Evolutionary conservation across 2,888 invertebrate species (phyloP), one percentile per base, ranked within the genome.

Genomic region (Tetropium fuscum): DNA sequence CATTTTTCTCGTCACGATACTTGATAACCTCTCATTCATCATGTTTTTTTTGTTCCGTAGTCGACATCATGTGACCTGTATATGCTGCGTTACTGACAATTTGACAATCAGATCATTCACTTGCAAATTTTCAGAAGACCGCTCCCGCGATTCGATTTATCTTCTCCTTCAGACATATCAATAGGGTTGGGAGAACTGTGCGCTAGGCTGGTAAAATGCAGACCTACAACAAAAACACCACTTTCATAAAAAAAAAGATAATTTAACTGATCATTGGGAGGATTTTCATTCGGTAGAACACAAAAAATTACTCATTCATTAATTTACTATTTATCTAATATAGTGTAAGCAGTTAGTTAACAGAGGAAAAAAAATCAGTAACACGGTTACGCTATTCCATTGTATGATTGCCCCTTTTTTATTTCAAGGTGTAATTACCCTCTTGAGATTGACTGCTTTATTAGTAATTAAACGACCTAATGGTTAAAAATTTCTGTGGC

Each of bases 171-270:
- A 57, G 68, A 72, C 66, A 75, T 66, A 82, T 89, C 89, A 90
- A 84, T 90, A 90, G 64, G 86, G 86, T 83, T 89, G 90, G 77
- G 86, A 85, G 83, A 87, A 87, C 73, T 85, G 85, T 83, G 88
- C 85, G 83, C 86, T 84, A 40, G 84, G 82, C 83, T 87, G 87
- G 84, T 88, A 83, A 78, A 80, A 81, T 54, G 75, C 84, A 77
- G 80, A 84, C 79, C 90, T 81, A 51, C n/a, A 68, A 69, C 20
- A 56, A 45, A 54, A 36, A 18, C 8, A 16, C 3, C 27, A 47
- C 10, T 6, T 27, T n/a, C 27, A n/a, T n/a, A n/a, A 32, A 8
- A 55, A 30, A 3, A 7, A 54, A 3, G 19, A n/a, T 47, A 4
- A 44, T 15, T 45, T 8, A 41, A 5, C n/a, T 8, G 49, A 45